phyloP scores from a whole-genome alignment of 2,888 invertebrate species.

The Sminthurinus aureus region DNA sequence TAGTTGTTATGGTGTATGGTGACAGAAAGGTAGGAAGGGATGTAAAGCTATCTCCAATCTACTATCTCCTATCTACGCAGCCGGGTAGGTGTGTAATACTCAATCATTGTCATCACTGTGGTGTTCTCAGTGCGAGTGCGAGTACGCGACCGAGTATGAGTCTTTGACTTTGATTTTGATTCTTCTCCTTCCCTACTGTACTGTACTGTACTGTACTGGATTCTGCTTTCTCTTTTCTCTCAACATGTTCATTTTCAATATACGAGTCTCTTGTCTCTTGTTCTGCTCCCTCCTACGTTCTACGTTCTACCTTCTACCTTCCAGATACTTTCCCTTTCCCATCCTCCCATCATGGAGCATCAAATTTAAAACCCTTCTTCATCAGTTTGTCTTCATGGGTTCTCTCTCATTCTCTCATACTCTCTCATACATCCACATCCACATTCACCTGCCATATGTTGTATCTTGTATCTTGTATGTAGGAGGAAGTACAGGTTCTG shows the following conservation, averaged over 20 bases:
- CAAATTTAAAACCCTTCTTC: background rate
- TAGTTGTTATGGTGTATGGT: too few species aligned
- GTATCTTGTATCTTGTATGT: too few species aligned
- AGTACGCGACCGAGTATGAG: background rate
- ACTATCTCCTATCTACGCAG: too few species aligned
- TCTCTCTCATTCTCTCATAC: background rate
- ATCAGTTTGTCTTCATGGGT: background rate
- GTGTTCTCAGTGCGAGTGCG: background rate
- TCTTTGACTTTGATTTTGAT: constrained; percentile 4
- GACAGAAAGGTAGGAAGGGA: too few species aligned
- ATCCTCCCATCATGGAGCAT: background rate
- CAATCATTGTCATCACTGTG: constrained; percentile 7
- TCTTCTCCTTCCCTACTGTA: background rate
- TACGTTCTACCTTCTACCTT: background rate
- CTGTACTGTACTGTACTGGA: too few species aligned
- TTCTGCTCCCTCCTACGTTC: too few species aligned
- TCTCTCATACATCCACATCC: background rate
- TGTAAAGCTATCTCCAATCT: too few species aligned
- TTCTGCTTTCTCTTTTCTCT: background rate
- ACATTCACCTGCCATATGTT: too few species aligned
- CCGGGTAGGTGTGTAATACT: constrained; percentile 15
- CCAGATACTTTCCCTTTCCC: background rate
- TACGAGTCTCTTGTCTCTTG: background rate
- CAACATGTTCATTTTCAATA: background rate
- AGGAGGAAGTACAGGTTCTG: too few species aligned